Percentiles rank a stretch among this genome's conserved stretches.
Conservation (phyloP, 2,797 vertebrate species). For the Loris lydekkerianus region DNA sequence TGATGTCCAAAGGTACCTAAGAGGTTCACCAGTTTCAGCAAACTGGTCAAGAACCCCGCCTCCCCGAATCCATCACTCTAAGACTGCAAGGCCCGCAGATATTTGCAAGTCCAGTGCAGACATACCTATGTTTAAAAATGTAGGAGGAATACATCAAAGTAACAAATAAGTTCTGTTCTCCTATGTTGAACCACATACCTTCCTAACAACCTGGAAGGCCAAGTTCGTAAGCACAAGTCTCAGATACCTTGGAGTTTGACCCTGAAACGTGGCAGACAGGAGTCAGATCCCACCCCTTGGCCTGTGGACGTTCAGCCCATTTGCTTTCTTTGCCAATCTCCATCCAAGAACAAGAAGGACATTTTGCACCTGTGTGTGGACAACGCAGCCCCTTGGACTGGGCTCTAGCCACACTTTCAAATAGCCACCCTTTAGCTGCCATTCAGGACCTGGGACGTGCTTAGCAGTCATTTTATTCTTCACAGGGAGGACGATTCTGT, state of each 20-base stretch:
- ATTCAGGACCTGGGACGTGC: neutral
- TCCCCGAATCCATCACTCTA: neutral
- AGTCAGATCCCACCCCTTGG: neutral
- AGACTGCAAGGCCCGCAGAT: neutral
- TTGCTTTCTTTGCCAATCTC: neutral
- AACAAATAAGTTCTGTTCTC: conserved; percentile 1
- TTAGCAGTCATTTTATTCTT: neutral
- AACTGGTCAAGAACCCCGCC: neutral
- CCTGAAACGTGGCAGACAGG: neutral
- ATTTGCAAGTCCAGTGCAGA: neutral
- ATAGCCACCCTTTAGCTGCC: neutral
- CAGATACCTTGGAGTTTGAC: neutral
- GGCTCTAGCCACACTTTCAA: neutral
- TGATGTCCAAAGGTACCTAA: neutral
- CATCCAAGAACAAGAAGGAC: neutral
- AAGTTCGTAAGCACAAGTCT: neutral
- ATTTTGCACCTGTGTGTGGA: neutral
- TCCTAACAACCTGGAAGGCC: neutral
- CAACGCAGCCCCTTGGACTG: no score
- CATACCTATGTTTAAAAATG: conserved; percentile 57
- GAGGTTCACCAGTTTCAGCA: neutral
- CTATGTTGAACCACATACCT: neutral
- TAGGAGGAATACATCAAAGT: neutral
- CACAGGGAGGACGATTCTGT: neutral
- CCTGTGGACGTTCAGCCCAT: no score